Conservation (phyloP, 2,113 vertebrate genomes). For the Marmota monax region DNA sequence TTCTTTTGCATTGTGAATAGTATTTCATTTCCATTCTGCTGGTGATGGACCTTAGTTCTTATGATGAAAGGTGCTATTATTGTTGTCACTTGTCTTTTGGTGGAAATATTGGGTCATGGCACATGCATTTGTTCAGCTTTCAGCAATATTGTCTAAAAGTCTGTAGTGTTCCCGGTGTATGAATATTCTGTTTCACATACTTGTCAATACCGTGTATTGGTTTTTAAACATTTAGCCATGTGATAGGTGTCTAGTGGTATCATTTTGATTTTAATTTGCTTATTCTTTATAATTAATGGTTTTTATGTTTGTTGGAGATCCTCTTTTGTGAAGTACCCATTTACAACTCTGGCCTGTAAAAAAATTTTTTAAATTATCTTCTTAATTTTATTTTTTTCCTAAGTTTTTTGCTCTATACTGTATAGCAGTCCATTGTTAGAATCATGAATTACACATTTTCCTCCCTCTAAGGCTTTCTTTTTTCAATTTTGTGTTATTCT, state of each 20-base stretch:
- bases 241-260: background rate
- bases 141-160: background rate
- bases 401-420: background rate
- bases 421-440: background rate
- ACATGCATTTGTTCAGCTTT: background rate
- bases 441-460: background rate
- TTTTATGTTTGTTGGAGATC: background rate
- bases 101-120: background rate
- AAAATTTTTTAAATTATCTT: background rate
- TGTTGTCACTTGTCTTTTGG: background rate
- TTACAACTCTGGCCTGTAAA: background rate
- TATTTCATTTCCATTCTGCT: constrained; percentile 45
- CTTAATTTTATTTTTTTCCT: background rate
- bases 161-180: background rate
- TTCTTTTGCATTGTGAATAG: background rate
- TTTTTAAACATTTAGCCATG: background rate
- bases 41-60: background rate
- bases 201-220: background rate
- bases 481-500: background rate
- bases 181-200: background rate
- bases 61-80: background rate
- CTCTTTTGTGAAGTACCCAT: background rate
- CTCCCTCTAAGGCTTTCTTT: background rate
- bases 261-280: constrained; percentile 25
- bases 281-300: constrained; percentile 12